A percentile compares a stretch with the other conserved stretches of the same genome.
Evolutionary conservation across 2,888 invertebrate species (phyloP).

Genomic region (Lingula anatina): DNA sequence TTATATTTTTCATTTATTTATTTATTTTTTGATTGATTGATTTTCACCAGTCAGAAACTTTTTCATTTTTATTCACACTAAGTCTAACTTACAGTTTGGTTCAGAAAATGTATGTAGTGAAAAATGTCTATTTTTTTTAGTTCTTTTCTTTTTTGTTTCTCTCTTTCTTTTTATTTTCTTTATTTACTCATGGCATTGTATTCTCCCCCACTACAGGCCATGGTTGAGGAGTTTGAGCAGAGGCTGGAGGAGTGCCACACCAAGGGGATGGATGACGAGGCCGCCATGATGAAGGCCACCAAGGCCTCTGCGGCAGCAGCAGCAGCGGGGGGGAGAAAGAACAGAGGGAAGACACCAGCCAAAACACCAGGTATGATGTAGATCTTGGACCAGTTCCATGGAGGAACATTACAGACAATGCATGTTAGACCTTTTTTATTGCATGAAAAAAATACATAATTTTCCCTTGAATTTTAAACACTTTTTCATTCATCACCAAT

Average conservation of each 20-base stretch:
- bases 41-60: background rate
- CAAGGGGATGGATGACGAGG: conserved; percentile 47
- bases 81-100: too few relatives aligned
- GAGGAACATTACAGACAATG: too few relatives aligned
- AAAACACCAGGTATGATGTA: conserved; percentile 6
- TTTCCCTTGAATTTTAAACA: too few relatives aligned
- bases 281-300: conserved; percentile 31
- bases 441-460: too few relatives aligned
- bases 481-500: too few relatives aligned
- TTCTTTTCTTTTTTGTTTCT: too few relatives aligned
- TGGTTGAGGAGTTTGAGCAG: conserved; percentile 65
- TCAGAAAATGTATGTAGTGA: too few relatives aligned
- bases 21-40: background rate
- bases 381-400: too few relatives aligned
- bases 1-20: background rate
- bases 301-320: conserved; percentile 29
- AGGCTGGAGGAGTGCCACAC: conserved; percentile 62
- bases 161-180: too few relatives aligned
- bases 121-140: too few relatives aligned
- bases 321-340: conserved; percentile 12
- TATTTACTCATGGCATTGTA: too few relatives aligned
- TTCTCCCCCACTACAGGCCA: conserved; percentile 39
- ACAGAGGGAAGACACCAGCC: conserved; percentile 17
- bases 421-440: too few relatives aligned
- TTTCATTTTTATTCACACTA: background rate